phyloP scores from a whole-genome alignment of 2,113 vertebrate species.

The Conger conger region DNA sequence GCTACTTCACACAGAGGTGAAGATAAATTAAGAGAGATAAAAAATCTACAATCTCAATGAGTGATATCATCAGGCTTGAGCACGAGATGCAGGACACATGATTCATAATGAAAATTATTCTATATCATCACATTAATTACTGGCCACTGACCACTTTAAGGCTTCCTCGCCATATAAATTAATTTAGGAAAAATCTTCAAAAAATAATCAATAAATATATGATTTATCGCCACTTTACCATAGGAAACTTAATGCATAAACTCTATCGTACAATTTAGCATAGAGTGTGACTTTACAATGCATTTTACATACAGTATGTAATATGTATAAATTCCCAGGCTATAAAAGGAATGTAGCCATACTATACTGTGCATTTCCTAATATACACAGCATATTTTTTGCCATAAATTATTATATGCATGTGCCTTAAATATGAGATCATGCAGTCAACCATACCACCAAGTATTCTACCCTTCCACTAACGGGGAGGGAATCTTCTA shows the following conservation, averaged over 20 bases:
- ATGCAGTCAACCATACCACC: neutral
- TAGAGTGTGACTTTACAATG: neutral
- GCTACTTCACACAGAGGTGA: neutral
- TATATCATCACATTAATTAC: neutral
- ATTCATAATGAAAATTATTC: neutral
- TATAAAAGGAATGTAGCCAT: neutral
- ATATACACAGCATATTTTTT: neutral
- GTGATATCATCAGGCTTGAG: neutral
- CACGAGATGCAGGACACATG: neutral
- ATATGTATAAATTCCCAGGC: neutral
- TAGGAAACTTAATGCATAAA: neutral
- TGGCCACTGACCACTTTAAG: neutral
- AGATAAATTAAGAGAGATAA: neutral
- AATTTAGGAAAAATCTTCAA: neutral
- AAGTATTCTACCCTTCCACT: neutral
- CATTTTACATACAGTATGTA: neutral
- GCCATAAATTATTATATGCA: neutral
- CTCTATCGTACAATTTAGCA: too few relatives aligned
- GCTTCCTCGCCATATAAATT: neutral
- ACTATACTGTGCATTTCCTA: neutral
- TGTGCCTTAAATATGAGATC: neutral
- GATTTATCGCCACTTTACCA: neutral
- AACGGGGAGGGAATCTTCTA: neutral
- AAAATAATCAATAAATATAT: neutral
- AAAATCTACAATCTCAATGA: neutral